These are phyloP conservation scores for Mesocentrotus franciscanus DNA, from an alignment of 53 echinoderm and acorn worm genomes.

Conservation along the genomic window DNA sequence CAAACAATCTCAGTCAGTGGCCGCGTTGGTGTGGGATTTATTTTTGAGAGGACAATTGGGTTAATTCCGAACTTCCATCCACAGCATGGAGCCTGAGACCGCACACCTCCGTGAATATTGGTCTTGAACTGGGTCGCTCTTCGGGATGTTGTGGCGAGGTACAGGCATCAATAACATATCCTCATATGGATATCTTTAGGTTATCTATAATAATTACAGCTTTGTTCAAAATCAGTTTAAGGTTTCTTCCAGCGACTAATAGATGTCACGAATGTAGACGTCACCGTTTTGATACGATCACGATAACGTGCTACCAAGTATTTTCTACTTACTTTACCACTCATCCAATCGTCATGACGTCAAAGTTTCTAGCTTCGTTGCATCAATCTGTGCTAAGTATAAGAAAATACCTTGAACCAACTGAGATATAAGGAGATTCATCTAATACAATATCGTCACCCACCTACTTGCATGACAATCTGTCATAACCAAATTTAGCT, in stretches of 20 bases:
- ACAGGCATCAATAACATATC: background rate
- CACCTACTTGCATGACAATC: background rate
- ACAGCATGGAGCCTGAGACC: slow-evolving; percentile 10
- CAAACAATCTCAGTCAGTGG: background rate
- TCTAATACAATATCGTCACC: background rate
- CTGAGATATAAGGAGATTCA: background rate
- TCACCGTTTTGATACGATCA: background rate
- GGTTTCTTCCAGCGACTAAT: background rate
- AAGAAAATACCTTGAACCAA: background rate
- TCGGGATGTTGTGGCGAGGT: background rate
- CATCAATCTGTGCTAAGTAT: too few species aligned
- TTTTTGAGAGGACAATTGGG: background rate
- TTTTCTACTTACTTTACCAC: background rate
- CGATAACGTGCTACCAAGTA: background rate
- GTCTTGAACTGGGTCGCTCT: slow-evolving; percentile 33
- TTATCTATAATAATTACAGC: background rate
- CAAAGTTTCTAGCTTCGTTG: background rate
- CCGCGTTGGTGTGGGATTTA: slow-evolving; percentile 20
- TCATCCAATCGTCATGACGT: background rate
- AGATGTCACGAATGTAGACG: background rate
- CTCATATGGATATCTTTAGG: background rate
- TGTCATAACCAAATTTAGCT: background rate
- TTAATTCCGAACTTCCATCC: slow-evolving; percentile 26
- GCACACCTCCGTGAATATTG: background rate
- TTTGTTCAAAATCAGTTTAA: background rate